These are phyloP conservation scores for Drosophila persimilis DNA, from an alignment of 1,140 invertebrate species.

Conservation along the genomic window DNA sequence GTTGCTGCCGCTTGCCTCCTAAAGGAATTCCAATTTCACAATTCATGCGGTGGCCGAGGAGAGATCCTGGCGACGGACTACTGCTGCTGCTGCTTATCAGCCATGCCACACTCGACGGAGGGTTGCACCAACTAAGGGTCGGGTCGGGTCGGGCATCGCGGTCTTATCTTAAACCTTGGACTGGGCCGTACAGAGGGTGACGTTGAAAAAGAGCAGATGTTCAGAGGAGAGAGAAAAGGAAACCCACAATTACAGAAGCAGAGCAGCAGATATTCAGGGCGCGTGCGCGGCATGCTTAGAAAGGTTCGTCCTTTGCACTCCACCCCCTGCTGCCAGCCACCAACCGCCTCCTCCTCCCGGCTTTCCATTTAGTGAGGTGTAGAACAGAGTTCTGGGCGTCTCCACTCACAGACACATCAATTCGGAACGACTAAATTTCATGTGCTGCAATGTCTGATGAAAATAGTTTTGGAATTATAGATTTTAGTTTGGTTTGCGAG, in stretches of 20 bases:
- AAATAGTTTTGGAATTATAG: slow-evolving; percentile 62
- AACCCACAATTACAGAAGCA: slow-evolving; percentile 35
- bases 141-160: not conserved
- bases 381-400: not conserved
- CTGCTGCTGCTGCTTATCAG: slow-evolving; percentile 51
- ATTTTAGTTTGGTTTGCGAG: slow-evolving; percentile 49
- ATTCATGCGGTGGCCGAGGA: slow-evolving; percentile 43
- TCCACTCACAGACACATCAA: slow-evolving; percentile 5
- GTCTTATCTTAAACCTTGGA: slow-evolving; percentile 75
- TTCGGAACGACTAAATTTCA: slow-evolving; percentile 42
- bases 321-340: no score
- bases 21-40: slow-evolving; percentile 51
- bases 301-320: not conserved
- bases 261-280: slow-evolving; percentile 5
- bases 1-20: slow-evolving; percentile 8
- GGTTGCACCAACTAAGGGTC: slow-evolving; percentile 48
- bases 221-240: slow-evolving; percentile 10
- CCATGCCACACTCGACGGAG: slow-evolving; percentile 52
- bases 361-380: not conserved
- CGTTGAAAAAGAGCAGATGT: slow-evolving; percentile 70
- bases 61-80: slow-evolving; percentile 37
- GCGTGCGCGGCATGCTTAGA: slow-evolving; percentile 52
- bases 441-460: slow-evolving; percentile 60
- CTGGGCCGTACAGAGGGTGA: slow-evolving; percentile 31
- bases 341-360: no score